phyloP scores from a whole-genome alignment of 2,888 invertebrate genomes.

The Hemicrepidius hirtus region DNA sequence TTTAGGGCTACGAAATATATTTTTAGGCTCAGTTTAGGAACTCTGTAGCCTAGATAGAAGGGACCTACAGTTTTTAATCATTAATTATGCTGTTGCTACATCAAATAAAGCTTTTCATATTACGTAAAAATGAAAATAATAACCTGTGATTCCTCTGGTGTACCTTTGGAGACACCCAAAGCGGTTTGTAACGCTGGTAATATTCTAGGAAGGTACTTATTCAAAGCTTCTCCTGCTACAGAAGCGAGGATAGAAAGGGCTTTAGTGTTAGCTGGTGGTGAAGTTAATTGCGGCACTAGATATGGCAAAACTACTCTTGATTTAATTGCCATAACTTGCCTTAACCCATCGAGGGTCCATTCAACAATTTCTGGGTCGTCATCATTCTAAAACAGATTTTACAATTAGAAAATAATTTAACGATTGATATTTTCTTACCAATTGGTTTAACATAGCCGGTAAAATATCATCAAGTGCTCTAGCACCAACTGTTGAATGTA shows the following conservation, averaged over 20 bases:
- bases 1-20: no score
- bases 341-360: constrained; percentile 94
- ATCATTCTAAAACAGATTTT: constrained; percentile 76
- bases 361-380: constrained; percentile 88
- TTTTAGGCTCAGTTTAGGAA: no score
- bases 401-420: neutral
- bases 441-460: constrained; percentile 89
- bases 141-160: constrained; percentile 75
- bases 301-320: constrained; percentile 96
- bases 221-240: constrained; percentile 94
- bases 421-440: no score
- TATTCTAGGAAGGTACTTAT: constrained; percentile 92
- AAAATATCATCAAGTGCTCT: constrained; percentile 97
- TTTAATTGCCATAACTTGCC: constrained; percentile 98
- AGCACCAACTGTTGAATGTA: constrained; percentile 95
- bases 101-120: no score
- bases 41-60: no score
- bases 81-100: no score
- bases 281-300: constrained; percentile 94
- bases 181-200: constrained; percentile 91
- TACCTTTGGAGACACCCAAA: constrained; percentile 81
- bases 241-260: constrained; percentile 95
- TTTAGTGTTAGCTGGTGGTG: constrained; percentile 92
- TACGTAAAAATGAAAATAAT: no score
- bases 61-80: no score